Evolutionary conservation across 2,888 invertebrate genomes (phyloP), one percentile per base, ranked within the genome.

Genomic region (Drosophila kokeensis): DNA sequence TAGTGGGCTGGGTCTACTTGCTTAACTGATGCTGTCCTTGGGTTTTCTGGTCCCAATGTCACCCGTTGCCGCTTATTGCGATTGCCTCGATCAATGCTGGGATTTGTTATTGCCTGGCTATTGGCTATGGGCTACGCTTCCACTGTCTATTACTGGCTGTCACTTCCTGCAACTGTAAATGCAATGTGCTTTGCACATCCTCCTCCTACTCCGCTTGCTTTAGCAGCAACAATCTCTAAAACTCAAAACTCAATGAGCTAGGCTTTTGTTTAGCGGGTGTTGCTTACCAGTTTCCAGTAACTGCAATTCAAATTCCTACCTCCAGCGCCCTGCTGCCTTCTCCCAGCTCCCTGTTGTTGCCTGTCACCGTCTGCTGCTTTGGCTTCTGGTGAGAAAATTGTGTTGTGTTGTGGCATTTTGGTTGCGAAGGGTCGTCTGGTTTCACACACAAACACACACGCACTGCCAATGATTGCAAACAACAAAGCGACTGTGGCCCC

Each of bases 371-470:
- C 18, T 32, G 8, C 61, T 55, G 54, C 40, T 48, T 18, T 53
- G 7, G 50, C 50, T 60, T 32, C 69, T 79, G 88, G 90, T 82
- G 88, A 78, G 85, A 85, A 85, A 90, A 90, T 89, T 78, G 81
- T 78, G 78, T 78, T 85, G 80, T 85, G 85, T 85, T 85, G 88
- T 85, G 89, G 85, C 83, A 80, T 88, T 89, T 89, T 73, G 83
- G 90, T 85, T 85, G 90, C 90, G 86, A 87, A 80, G 90, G 83
- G 66, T 75, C 76, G 76, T 55, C 42, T n/a, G n/a, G 32, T 30
- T 49, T 42, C 34, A 24, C 45, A 58, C 64, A 58, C 53, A 24
- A 29, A n/a, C 8, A 24, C 30, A 65, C 50, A 53, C 53, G n/a
- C 61, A 75, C 68, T 61, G 59, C 62, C 72, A 82, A 52, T 62